Conservation (phyloP, 2,797 vertebrate genomes). For the Trachops cirrhosus region DNA sequence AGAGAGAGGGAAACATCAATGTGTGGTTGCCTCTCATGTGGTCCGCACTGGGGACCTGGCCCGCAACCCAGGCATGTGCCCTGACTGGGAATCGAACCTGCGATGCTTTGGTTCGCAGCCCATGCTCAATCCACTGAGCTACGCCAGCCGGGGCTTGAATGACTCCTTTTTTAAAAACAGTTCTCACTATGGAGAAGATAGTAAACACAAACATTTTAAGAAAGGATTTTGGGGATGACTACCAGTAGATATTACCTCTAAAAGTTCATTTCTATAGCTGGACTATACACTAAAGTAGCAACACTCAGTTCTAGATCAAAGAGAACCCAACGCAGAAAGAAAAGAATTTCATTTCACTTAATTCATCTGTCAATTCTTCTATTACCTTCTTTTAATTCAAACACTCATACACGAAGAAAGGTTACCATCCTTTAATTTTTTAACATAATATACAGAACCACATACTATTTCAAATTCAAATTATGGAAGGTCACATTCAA, state of each 20-base stretch:
- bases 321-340: neutral
- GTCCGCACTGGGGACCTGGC: no score
- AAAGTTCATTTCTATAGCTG: neutral
- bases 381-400: slow-evolving; percentile 46
- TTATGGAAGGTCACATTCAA: slow-evolving; percentile 57
- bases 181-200: neutral
- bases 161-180: neutral
- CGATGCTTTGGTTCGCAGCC: no score
- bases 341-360: neutral
- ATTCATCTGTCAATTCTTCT: neutral
- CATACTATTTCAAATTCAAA: slow-evolving; percentile 62
- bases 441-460: slow-evolving; percentile 65
- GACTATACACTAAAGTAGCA: neutral
- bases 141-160: no score
- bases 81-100: no score
- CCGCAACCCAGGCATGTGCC: no score
- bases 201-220: neutral
- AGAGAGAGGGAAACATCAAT: no score
- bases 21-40: no score
- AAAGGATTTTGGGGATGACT: neutral
- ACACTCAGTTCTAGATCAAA: neutral
- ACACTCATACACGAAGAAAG: slow-evolving; percentile 36
- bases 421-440: slow-evolving; percentile 70
- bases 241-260: neutral
- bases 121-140: no score